These are phyloP conservation scores for Podocnemis expansa DNA, from an alignment of 2,113 vertebrate genomes.

Conservation along the genomic window DNA sequence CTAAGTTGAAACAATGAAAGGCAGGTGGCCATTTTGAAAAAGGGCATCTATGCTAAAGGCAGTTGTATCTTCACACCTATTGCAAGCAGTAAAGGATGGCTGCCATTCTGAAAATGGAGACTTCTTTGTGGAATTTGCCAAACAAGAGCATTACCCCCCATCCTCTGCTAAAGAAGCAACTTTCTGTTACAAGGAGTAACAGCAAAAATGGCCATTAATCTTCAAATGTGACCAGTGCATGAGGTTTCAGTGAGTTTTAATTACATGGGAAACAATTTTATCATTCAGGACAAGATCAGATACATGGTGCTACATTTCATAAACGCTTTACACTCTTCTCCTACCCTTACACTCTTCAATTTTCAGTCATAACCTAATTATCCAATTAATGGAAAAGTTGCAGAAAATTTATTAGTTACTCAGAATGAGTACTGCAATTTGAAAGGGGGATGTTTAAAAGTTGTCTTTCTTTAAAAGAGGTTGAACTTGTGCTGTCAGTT, in stretches of 20 bases:
- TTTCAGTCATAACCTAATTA: background rate
- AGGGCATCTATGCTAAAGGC: background rate
- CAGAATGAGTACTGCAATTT: background rate
- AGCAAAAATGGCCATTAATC: background rate
- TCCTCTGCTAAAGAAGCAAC: background rate
- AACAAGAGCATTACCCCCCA: background rate
- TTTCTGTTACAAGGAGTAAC: accelerated
- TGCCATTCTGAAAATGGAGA: background rate
- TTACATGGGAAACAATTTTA: background rate
- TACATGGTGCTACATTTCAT: background rate
- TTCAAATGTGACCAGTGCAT: background rate
- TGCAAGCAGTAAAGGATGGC: background rate
- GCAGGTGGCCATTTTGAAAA: background rate
- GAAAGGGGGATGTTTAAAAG: background rate
- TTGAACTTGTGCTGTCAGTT: accelerated
- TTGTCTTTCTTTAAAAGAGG: background rate
- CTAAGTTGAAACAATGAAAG: too few species aligned
- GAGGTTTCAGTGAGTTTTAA: accelerated
- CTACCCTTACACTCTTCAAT: too few species aligned
- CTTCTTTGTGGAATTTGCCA: background rate
- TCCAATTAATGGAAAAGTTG: background rate
- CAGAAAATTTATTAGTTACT: background rate
- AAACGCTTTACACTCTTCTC: too few species aligned
- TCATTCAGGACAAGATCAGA: background rate
- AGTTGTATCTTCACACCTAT: background rate